phyloP scores from a whole-genome alignment of 2,888 invertebrate species.

The Thyatira batis region DNA sequence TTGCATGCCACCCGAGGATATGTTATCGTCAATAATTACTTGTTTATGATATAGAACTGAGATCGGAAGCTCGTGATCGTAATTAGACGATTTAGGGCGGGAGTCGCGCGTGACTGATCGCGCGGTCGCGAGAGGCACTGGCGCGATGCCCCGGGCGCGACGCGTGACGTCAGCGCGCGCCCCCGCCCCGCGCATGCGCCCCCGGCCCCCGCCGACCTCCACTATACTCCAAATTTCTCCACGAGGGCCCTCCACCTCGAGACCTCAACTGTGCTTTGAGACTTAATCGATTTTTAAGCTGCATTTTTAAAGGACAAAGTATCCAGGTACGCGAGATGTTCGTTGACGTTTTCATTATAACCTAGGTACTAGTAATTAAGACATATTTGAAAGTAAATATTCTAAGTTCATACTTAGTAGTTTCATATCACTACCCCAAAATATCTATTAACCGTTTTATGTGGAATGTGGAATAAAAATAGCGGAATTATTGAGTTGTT shows the following conservation, averaged over 20 bases:
- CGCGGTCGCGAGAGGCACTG: conserved; percentile 77
- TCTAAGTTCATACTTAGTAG: too few species aligned
- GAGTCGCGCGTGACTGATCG: conserved; percentile 72
- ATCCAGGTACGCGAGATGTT: conserved; percentile 50
- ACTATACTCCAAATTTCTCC: conserved; percentile 69
- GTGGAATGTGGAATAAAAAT: too few species aligned
- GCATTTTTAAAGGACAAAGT: conserved; percentile 70
- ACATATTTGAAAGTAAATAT: not conserved
- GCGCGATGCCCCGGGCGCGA: conserved; percentile 70
- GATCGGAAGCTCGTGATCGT: conserved; percentile 72
- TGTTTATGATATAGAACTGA: conserved; percentile 62
- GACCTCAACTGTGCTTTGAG: conserved; percentile 78
- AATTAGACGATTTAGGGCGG: conserved; percentile 60
- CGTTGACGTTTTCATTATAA: too few species aligned
- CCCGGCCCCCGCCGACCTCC: conserved; percentile 43
- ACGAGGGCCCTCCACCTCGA: conserved; percentile 76
- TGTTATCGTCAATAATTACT: conserved; percentile 35
- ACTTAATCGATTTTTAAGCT: conserved; percentile 81
- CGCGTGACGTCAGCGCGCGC: conserved; percentile 75
- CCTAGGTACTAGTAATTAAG: not conserved
- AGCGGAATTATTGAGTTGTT: too few species aligned
- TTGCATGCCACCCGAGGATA: conserved; percentile 20
- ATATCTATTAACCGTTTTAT: too few species aligned
- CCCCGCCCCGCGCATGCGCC: conserved; percentile 72
- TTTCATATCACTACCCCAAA: too few species aligned